Percentiles rank a stretch among this genome's conserved stretches.
These are phyloP conservation scores for Eubucco bourcierii DNA, from an alignment of 2,113 vertebrate species.

Conservation along the genomic window DNA sequence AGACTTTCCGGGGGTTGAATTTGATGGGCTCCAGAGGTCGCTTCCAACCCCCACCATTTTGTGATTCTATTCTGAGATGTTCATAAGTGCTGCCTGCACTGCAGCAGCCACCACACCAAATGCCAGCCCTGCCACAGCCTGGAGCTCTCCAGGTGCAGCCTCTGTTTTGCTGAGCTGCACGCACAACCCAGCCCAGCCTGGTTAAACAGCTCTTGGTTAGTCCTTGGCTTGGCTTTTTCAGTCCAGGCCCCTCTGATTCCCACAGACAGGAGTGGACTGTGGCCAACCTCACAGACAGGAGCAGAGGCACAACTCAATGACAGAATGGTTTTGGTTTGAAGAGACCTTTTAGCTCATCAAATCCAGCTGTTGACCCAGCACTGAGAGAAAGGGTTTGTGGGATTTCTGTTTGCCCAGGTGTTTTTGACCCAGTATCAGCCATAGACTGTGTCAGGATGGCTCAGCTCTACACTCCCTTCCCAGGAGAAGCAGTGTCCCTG, in stretches of 20 bases:
- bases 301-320: no score
- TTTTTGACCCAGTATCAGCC: background rate
- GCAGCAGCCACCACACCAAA: background rate
- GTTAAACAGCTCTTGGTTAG: background rate
- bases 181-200: fast-evolving
- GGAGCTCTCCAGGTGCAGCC: background rate
- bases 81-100: no score
- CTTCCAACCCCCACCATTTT: no score
- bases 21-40: no score
- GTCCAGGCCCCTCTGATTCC: background rate
- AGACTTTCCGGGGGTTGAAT: no score
- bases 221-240: background rate
- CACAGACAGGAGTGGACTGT: no score
- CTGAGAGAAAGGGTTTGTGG: background rate
- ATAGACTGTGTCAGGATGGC: fast-evolving
- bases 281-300: no score
- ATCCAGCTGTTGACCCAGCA: no score
- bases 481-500: background rate
- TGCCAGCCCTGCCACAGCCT: background rate
- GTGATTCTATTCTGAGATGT: no score
- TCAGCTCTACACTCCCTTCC: background rate
- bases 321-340: no score
- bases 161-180: background rate
- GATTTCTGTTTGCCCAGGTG: background rate
- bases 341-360: no score